Percentiles rank a stretch among this genome's conserved stretches.
Evolutionary conservation across 2,113 vertebrate genomes (phyloP).

Genomic region (Phylloscopus trochiloides): DNA sequence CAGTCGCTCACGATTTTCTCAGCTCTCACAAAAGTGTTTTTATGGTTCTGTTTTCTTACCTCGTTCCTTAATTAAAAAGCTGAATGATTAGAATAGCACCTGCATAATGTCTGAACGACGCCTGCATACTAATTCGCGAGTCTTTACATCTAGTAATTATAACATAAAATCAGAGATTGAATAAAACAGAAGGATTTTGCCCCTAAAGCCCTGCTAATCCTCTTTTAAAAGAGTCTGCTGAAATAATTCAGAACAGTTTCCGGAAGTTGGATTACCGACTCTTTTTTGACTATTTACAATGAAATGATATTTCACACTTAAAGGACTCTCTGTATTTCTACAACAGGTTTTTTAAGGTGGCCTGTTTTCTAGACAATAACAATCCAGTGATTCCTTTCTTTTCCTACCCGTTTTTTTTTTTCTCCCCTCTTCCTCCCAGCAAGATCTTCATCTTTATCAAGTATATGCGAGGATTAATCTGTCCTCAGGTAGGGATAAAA

Average conservation of each 20-base stretch:
- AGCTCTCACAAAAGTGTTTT: slow-evolving; percentile 84
- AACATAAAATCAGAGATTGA: slow-evolving; percentile 92
- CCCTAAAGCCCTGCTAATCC: slow-evolving; percentile 94
- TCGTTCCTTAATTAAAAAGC: slow-evolving; percentile 84
- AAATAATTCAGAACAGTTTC: slow-evolving; percentile 98
- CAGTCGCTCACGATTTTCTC: slow-evolving; percentile 74
- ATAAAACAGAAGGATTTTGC: slow-evolving; percentile 85
- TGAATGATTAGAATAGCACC: slow-evolving; percentile 88
- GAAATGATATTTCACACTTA: slow-evolving; percentile 98
- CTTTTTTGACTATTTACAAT: slow-evolving; percentile 89
- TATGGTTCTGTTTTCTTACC: slow-evolving; percentile 83
- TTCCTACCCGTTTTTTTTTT: not conserved
- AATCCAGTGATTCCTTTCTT: slow-evolving; percentile 39
- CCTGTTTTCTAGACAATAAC: slow-evolving; percentile 57
- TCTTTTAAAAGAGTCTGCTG: slow-evolving; percentile 96
- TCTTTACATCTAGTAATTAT: slow-evolving; percentile 93
- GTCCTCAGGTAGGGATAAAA: slow-evolving; percentile 47
- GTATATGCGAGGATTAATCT: not conserved
- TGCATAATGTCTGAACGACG: slow-evolving; percentile 81
- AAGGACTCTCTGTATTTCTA: slow-evolving; percentile 80
- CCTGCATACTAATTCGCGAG: slow-evolving; percentile 85
- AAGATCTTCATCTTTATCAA: slow-evolving; percentile 29
- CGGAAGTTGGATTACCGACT: slow-evolving; percentile 97
- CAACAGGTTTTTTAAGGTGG: slow-evolving; percentile 71
- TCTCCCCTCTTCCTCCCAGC: not conserved